Evolutionary conservation across 2,113 vertebrate species (phyloP), one percentile per base, ranked within the genome.

Genomic region (Pitta sordida): DNA sequence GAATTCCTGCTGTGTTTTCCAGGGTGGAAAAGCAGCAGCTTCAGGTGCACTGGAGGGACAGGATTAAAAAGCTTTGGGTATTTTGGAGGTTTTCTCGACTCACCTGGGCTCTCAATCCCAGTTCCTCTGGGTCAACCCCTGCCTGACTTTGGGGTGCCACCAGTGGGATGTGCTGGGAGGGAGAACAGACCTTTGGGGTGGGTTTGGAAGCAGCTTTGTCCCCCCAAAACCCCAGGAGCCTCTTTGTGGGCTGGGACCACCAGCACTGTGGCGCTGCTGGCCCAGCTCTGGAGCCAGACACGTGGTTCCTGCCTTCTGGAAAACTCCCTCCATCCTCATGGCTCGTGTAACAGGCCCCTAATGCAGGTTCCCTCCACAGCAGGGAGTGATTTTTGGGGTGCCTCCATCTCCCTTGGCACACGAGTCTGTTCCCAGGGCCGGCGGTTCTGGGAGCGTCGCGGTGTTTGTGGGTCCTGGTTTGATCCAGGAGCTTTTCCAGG

Each of bases 401-500:
- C 49, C 24, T 36, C 11, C 79, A 52, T 65, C 65, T 83, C 26
- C 60, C 52, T 27, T 44, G 88, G 76, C 80, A 63, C 58, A 76
- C 0, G 7, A 59, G 73, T 30, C 78, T 71, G 13, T 70, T 68
- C 67, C 84, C 79, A 12, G 46, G 21, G 19, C 53, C 37, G 34
- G 52, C 30, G 3, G 27, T 8, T 22, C 21, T 46, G 26, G 6
- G 15, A 27, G 60, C 7, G 0, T 23, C 14, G 24, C 63, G 27
- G 43, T 6, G 9, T 60, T 6, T 11, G 30, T 23, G 11, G 52
- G 52, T 37, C 34, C 77, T 44, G 80, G 36, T 76, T 32, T 64
- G 48, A 75, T 84, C 7, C 92, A 64, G 92, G 44, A 81, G 39
- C 23, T 92, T 94, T 91, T 68, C 10, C 36, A 70, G 68, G 21